Conservation (phyloP, 2,888 invertebrate species). For the Cloeon dipterum region DNA sequence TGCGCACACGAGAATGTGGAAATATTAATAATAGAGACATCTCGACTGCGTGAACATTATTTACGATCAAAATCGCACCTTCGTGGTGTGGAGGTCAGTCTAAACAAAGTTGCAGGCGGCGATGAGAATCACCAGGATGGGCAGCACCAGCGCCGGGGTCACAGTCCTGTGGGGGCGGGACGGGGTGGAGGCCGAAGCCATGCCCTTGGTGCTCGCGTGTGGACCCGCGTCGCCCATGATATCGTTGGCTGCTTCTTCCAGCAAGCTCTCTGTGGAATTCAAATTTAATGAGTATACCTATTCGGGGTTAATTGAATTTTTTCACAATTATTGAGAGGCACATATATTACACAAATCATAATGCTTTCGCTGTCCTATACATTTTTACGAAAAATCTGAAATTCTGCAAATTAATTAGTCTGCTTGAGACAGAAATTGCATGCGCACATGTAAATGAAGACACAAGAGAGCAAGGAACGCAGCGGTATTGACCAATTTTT, state of each 20-base stretch:
- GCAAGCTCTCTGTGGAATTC: slow-evolving; percentile 4
- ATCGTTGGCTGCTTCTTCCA: slow-evolving; percentile 2
- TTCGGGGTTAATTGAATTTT: not conserved
- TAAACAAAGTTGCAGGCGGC: not conserved
- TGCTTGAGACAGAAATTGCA: too few relatives aligned
- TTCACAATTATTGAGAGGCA: not conserved
- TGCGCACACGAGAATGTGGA: not conserved
- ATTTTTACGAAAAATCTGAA: too few relatives aligned
- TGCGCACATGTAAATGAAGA: too few relatives aligned
- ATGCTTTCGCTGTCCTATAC: too few relatives aligned
- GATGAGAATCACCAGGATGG: not conserved
- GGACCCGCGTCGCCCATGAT: slow-evolving; percentile 3
- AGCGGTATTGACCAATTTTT: not conserved
- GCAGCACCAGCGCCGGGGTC: not conserved
- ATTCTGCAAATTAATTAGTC: too few relatives aligned
- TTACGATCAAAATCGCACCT: too few relatives aligned
- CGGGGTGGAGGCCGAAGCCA: not conserved
- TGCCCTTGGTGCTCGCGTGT: slow-evolving; percentile 2
- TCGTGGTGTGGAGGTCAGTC: not conserved
- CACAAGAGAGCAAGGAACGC: too few relatives aligned
- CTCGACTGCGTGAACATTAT: not conserved
- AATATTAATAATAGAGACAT: not conserved
- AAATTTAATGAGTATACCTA: not conserved
- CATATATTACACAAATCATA: too few relatives aligned
- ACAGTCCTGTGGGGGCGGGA: not conserved